Base-by-base conservation (phyloP, 2,113 vertebrate species). In the Limanda limanda region DNA sequence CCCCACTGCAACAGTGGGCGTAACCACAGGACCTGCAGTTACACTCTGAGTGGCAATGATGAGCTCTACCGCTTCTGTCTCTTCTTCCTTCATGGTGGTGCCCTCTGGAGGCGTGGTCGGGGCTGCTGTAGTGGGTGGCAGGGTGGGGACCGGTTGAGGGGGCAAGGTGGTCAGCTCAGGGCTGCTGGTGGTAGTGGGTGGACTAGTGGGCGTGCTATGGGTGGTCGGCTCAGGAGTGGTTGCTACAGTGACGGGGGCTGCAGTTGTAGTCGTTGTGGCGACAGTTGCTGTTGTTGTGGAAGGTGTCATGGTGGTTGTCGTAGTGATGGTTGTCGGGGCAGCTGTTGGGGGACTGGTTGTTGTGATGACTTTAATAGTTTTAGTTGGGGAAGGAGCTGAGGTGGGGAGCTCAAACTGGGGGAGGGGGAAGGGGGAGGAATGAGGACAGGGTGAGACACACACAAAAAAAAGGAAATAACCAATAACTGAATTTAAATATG, bases 321-420 rank as follows among this genome's bases (percentile, higher is more conserved):
- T 69, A 42, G 86, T 70, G 0, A 3, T 81, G 27, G 82, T 73
- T 23, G 71, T 65, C 14, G 61, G 60, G 1, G 91, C 31, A 56
- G 87, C 80, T 8, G 86, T 78, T 54, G 86, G 81, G 21, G 85
- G 79, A 0, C 83, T 87, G 81, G 89, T 12, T 0, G 84, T 81
- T 37, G 84, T 77, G 57, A 89, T 71, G 58, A 93, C 78, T 20
- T 90, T 88, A 9, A 78, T 57, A 2, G 94, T 47, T 73, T 89
- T 91, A 68, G 76, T 79, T 40, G 92, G 93, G 86, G 87, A 88
- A 58, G 90, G 91, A 66, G 90, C 82, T 60, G 92, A 91, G 87
- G 91, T 90, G 65, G 92, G 93, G 66, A 94, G 88, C 91, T 93
- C 91, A 85, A 93, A 95, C 94, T 94, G 86, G 45, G 74, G 70